phyloP scores from a whole-genome alignment of 2,888 invertebrate genomes.

The Anticlea derivata region DNA sequence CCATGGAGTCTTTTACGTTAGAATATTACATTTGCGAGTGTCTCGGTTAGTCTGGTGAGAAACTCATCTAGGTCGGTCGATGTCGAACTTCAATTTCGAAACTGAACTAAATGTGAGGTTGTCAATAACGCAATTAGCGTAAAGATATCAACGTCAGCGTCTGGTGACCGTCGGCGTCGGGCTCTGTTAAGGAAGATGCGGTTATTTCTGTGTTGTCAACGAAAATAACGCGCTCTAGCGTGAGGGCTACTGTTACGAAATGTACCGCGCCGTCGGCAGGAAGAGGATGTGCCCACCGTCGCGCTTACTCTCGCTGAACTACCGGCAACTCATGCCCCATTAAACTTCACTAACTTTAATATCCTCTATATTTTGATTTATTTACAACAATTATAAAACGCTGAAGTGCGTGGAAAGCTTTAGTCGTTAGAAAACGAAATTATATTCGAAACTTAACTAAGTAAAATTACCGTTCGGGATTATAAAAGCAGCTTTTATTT shows the following conservation, averaged over 20 bases:
- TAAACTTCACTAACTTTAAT: slow-evolving; percentile 33
- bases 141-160: slow-evolving; percentile 78
- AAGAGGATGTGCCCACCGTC: slow-evolving; percentile 71
- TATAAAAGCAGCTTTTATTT: slow-evolving; percentile 2
- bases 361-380: slow-evolving; percentile 19
- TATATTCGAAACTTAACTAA: background rate
- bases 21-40: slow-evolving; percentile 23
- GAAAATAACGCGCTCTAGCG: slow-evolving; percentile 71
- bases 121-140: slow-evolving; percentile 82
- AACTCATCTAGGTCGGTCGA: slow-evolving; percentile 33
- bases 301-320: slow-evolving; percentile 28
- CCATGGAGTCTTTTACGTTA: slow-evolving; percentile 28
- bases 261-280: slow-evolving; percentile 57
- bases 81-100: slow-evolving; percentile 51
- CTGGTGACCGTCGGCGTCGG: slow-evolving; percentile 64
- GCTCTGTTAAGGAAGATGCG: slow-evolving; percentile 69
- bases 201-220: slow-evolving; percentile 82
- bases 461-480: background rate
- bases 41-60: slow-evolving; percentile 25
- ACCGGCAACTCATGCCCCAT: slow-evolving; percentile 44
- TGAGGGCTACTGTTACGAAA: slow-evolving; percentile 75
- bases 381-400: slow-evolving; percentile 9
- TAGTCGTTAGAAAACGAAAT: no score
- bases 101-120: slow-evolving; percentile 64
- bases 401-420: no score